A percentile compares a stretch with the other conserved stretches of the same genome.
phyloP scores from a whole-genome alignment of 2,797 vertebrate genomes.

The Megalops cyprinoides region DNA sequence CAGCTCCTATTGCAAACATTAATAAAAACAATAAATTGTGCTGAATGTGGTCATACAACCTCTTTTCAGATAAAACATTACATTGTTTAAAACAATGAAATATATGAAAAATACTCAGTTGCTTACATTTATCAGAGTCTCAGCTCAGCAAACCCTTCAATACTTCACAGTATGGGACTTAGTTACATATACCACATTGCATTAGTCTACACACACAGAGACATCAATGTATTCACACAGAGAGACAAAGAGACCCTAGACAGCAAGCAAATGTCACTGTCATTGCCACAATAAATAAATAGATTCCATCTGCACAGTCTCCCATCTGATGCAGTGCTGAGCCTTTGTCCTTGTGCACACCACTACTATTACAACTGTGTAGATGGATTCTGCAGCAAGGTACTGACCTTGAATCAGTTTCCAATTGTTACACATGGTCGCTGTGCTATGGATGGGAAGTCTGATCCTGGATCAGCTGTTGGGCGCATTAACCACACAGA shows the following conservation, averaged over 20 bases:
- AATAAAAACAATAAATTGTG: not conserved
- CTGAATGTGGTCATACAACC: not conserved
- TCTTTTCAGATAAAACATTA: not conserved
- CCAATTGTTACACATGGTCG: not conserved
- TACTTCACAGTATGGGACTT: conserved; percentile 1
- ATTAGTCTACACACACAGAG: too few species aligned
- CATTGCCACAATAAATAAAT: too few species aligned
- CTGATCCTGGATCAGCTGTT: not conserved
- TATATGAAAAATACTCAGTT: not conserved
- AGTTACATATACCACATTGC: too few species aligned
- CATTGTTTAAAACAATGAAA: not conserved
- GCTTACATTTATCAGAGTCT: not conserved
- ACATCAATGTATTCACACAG: too few species aligned
- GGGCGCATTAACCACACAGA: not conserved
- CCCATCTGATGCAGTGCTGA: not conserved
- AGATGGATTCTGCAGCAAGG: not conserved
- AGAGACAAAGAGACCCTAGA: too few species aligned
- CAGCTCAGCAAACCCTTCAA: not conserved
- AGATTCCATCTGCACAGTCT: not conserved
- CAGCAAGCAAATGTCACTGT: too few species aligned
- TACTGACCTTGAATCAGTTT: not conserved
- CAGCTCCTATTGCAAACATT: not conserved
- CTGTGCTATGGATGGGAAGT: not conserved
- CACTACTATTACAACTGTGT: not conserved
- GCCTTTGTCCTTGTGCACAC: not conserved